Evolutionary conservation across 2,113 vertebrate genomes (phyloP), one percentile per base, ranked within the genome.

Genomic region (Hiodon alosoides): DNA sequence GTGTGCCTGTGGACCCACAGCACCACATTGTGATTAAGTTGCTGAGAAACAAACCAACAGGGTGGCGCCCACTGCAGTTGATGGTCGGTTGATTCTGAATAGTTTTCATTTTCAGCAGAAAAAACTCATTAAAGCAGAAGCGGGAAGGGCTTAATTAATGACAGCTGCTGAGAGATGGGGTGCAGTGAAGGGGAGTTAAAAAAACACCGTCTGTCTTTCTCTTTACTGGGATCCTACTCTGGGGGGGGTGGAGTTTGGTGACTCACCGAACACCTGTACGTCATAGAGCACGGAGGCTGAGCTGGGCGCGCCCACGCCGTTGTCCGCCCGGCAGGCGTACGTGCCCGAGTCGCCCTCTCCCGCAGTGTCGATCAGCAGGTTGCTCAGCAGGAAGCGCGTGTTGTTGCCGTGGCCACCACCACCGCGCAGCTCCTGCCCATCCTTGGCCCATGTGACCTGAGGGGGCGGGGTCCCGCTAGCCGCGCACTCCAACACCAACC

Each of bases 241-340:
- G n/a, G 60, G n/a, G 8, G 8, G 31, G 31, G 31, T 31, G 31
- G 31, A 31, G 31, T 31, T 31, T 31, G 31, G 31, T 31, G 31
- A 87, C 94, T 94, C 82, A 99, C 97, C 96, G 0, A 97, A 96
- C 84, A 99, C 96, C 78, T 99, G 97, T 7, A 99, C 97, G 0
- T 94, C 92, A 76, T 98, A 99, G 71, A 93, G 93, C 79, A 95
- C 93, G 17, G 90, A 93, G 0, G 95, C 94, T 0, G 91, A 83
- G 50, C 88, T 86, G 0, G 86, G 82, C 2, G 91, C 91, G 3
- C 92, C 93, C 0, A 96, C 90, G 13, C 96, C 96, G 0, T 97
- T 98, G 87, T 92, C 91, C 0, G 97, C 97, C 0, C 82, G 91
- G 85, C 97, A 99, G 61, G 89, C 85, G 74, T 99, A 99, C 3